Base-by-base conservation (phyloP, 2,888 invertebrate species). In the Apodemia mormo region DNA sequence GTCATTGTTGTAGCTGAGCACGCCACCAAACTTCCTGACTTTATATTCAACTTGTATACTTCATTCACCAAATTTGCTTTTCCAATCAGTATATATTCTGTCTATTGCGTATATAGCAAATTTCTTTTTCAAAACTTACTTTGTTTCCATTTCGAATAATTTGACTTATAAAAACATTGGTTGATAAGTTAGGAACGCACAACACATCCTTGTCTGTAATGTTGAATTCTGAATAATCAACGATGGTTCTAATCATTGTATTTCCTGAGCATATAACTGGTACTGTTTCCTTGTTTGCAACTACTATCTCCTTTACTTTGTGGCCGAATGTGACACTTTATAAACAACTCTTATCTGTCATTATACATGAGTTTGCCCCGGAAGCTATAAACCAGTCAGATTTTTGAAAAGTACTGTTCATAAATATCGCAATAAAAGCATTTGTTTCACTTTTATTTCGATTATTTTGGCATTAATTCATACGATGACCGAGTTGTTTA, bases 231-330 rank as follows among this genome's bases (percentile, higher is more conserved):
- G 30, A 33, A 40, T 45, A 40, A 29, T 52, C 37, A 1, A 56
- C 43, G 0, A n/a, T 14, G 10, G 71, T 73, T 12, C 49, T 66
- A 7, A 75, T 70, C 10, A 70, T 14, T 43, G 68, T 65, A 68
- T 75, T 70, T 29, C 72, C 74, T 40, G 65, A 68, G 70, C 72
- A 73, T 14, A 71, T 22, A 7, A 79, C 79, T 37, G 73, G 75
- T 30, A 79, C 68, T 14, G 37, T 71, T 49, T 45, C 65, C 65
- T 75, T 66, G 45, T 79, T 78, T 64, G 78, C 78, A n/a, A 77
- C 77, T 10, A 78, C 65, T 49, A 79, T 79, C 40, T 77, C 74
- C 61, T 76, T 75, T 1, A 67, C 73, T n/a, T 33, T 66, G 7
- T 8, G 73, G 37, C 70, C 52, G 10, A 65, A 40, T 30, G 68